Base-by-base conservation (phyloP, 2,888 invertebrate species). In the Tetranychus truncatus region DNA sequence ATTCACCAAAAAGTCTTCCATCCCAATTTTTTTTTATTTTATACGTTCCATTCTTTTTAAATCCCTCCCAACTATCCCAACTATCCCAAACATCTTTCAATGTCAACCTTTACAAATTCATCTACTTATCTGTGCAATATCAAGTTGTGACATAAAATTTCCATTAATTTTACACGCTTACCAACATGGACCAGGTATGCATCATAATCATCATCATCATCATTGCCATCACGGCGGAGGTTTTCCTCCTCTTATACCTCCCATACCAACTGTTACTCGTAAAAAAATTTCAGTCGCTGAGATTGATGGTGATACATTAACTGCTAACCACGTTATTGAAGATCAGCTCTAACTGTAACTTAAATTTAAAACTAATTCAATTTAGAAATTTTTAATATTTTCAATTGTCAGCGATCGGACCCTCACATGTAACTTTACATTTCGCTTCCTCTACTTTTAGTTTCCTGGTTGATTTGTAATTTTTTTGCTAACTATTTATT, bases 181-280 rank as follows among this genome's bases (percentile, higher is more conserved):
- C 34, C 20, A 11, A 69, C 18, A 69, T 69, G 11, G 11, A 69
- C 34, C 66, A 73, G 73, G 73, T 55, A 66, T 73, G 73, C 73
- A 73, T 71, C 78, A 78, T 72, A 78, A 69, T 24, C 69, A 69
- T 21, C 69, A 78, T 75, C 75, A 77, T 71, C 78, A 77, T 46
- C 78, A 78, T 72, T 78, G 78, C 75, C 78, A 78, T 65, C 77
- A 78, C 71, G 77, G 78, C 6, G 75, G 69, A 46, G 21, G 69
- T 20, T 9, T 7, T 44, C 72, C 72, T n/a, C 72, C 72, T 24
- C 15, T 45, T 9, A 44, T 72, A 45, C 72, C 72, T 45, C 72
- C 72, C 21, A 44, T 46, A 45, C 15, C 34, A 20, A 34, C n/a
- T 18, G 18, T 21, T 44, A 24, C 34, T n/a, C 11, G 72, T 45